phyloP scores from a whole-genome alignment of 2,797 vertebrate genomes.

The Chelon auratus region DNA sequence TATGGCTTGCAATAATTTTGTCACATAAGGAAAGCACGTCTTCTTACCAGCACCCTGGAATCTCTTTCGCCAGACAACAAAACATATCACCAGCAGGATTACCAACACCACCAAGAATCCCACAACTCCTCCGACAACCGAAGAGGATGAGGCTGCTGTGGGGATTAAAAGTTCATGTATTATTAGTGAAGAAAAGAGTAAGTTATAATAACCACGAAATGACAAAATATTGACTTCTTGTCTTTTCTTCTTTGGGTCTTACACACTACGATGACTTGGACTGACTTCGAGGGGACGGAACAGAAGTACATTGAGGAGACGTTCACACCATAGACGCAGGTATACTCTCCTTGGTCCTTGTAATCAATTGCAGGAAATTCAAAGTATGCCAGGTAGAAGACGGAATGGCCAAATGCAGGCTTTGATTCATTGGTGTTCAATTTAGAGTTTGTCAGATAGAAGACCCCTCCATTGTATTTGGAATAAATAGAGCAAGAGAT shows the following conservation, averaged over 20 bases:
- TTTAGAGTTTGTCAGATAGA: slow-evolving; percentile 63
- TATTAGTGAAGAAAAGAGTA: neutral
- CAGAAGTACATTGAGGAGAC: slow-evolving; percentile 68
- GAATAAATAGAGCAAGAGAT: slow-evolving; percentile 76
- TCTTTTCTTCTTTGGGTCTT: slow-evolving; percentile 23
- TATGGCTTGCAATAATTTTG: too few species aligned
- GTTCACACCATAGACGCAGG: slow-evolving; percentile 72
- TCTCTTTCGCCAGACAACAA: slow-evolving; percentile 72
- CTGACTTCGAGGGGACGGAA: slow-evolving; percentile 66
- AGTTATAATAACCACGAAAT: neutral
- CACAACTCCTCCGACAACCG: slow-evolving; percentile 48
- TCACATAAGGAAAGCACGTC: too few species aligned
- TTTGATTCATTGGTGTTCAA: slow-evolving; percentile 26
- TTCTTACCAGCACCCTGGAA: slow-evolving; percentile 51
- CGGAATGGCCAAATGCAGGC: slow-evolving; percentile 54
- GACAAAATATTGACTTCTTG: neutral
- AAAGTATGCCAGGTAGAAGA: slow-evolving; percentile 71
- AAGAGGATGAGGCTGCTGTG: slow-evolving; percentile 53
- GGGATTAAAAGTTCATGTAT: neutral
- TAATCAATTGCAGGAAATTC: slow-evolving; percentile 65
- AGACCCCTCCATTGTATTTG: slow-evolving; percentile 66
- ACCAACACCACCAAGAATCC: slow-evolving; percentile 56
- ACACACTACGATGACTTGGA: slow-evolving; percentile 67
- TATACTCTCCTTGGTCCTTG: slow-evolving; percentile 72
- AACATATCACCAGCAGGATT: slow-evolving; percentile 42